A percentile compares a stretch with the other conserved stretches of the same genome.
These are phyloP conservation scores for Thunnus maccoyii DNA, from an alignment of 2,113 vertebrate genomes.

Conservation along the genomic window DNA sequence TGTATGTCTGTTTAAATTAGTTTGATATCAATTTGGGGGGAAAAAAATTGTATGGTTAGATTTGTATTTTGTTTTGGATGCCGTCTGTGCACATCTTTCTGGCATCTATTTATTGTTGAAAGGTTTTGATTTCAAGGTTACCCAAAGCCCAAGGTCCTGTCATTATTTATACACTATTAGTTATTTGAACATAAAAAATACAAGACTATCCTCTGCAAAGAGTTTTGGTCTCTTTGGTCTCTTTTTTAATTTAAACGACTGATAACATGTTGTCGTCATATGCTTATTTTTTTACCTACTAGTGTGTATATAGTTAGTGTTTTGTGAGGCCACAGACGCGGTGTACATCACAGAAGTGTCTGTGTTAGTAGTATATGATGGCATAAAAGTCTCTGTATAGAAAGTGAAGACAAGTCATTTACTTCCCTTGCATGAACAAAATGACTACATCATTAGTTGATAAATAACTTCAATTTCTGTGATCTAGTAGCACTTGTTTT, in stretches of 20 bases:
- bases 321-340: neutral
- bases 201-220: neutral
- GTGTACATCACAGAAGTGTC: neutral
- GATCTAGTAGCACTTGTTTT: neutral
- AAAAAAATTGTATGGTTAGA: neutral
- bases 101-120: neutral
- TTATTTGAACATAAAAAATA: conserved; percentile 3
- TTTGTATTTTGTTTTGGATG: conserved; percentile 28
- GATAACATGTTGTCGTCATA: conserved; percentile 1
- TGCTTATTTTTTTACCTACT: neutral
- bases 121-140: conserved; percentile 23
- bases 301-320: neutral
- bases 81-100: neutral
- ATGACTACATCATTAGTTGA: neutral
- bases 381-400: neutral
- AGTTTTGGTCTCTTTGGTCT: neutral
- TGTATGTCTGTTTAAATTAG: neutral
- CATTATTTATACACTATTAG: conserved; percentile 1
- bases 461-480: neutral
- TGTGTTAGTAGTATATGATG: neutral
- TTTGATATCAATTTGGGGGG: neutral
- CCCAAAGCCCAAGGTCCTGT: neutral
- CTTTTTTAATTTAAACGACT: neutral
- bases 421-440: neutral
- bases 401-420: neutral